Evolutionary conservation across 2,797 vertebrate species (phyloP).

Genomic region (Gadopsis marmoratus): DNA sequence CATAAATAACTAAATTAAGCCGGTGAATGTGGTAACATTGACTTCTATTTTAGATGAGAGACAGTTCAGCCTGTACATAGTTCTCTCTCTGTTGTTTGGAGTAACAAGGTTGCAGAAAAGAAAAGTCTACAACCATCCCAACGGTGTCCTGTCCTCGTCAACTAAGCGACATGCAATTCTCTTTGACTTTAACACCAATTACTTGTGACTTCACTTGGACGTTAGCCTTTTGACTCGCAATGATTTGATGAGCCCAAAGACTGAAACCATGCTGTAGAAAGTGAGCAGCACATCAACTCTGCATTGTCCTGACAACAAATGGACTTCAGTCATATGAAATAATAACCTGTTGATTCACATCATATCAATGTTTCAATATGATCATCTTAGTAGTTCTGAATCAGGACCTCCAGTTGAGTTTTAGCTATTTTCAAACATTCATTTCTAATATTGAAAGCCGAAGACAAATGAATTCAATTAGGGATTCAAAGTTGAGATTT

Average conservation of each 20-base stretch:
- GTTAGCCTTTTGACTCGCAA: not conserved
- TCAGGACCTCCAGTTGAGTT: not conserved
- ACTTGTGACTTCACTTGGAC: not conserved
- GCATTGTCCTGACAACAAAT: no score
- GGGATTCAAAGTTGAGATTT: not conserved
- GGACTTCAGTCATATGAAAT: no score
- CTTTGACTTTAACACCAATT: not conserved
- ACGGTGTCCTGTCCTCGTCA: not conserved
- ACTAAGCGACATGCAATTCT: no score
- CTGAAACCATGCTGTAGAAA: not conserved
- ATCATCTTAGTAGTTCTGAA: not conserved
- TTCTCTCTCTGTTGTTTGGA: not conserved
- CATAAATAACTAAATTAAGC: not conserved
- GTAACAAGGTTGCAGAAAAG: not conserved
- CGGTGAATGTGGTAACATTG: not conserved
- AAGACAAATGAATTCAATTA: not conserved
- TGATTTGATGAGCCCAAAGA: not conserved
- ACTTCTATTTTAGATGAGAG: not conserved
- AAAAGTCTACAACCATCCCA: not conserved
- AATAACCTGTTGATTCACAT: not conserved
- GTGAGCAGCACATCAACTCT: not conserved
- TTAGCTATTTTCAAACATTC: not conserved
- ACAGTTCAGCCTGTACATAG: not conserved
- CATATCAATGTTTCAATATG: not conserved
- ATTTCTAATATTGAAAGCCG: not conserved